Percentiles rank a stretch among this genome's conserved stretches.
phyloP scores from a whole-genome alignment of 2,797 vertebrate genomes.

The Anisognathus igniventris region DNA sequence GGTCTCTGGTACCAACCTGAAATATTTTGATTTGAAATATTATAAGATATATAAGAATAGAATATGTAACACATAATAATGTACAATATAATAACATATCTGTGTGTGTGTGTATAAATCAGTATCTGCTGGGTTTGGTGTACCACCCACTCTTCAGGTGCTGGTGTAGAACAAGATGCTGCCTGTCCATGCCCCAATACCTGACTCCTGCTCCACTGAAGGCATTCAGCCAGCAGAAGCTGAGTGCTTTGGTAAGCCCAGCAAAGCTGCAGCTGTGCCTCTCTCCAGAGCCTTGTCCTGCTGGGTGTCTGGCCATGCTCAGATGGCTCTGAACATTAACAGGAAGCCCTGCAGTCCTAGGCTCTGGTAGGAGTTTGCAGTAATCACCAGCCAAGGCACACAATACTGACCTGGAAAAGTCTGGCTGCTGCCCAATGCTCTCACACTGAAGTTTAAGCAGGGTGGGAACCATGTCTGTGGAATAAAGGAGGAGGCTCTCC shows the following conservation, averaged over 20 bases:
- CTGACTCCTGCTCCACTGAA: neutral
- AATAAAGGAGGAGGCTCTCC: neutral
- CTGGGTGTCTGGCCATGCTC: neutral
- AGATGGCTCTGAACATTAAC: neutral
- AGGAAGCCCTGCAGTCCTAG: neutral
- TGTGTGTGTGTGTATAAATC: neutral
- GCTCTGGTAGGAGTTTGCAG: neutral
- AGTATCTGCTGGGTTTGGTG: neutral
- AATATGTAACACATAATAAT: neutral
- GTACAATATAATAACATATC: neutral
- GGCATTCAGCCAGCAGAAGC: neutral
- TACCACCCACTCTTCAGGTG: neutral
- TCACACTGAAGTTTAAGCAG: neutral
- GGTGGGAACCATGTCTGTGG: neutral
- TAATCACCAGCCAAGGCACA: neutral
- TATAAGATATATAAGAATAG: neutral
- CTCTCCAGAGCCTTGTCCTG: neutral
- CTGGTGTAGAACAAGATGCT: neutral
- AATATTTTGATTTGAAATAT: neutral
- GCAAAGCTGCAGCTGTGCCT: neutral
- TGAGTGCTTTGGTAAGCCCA: neutral
- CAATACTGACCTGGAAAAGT: neutral
- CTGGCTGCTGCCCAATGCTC: neutral
- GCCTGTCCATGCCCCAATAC: rapidly evolving
- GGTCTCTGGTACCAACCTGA: neutral